These are phyloP conservation scores for Sclerodermus sp. DNA, from an alignment of 2,888 invertebrate genomes.

Conservation along the genomic window DNA sequence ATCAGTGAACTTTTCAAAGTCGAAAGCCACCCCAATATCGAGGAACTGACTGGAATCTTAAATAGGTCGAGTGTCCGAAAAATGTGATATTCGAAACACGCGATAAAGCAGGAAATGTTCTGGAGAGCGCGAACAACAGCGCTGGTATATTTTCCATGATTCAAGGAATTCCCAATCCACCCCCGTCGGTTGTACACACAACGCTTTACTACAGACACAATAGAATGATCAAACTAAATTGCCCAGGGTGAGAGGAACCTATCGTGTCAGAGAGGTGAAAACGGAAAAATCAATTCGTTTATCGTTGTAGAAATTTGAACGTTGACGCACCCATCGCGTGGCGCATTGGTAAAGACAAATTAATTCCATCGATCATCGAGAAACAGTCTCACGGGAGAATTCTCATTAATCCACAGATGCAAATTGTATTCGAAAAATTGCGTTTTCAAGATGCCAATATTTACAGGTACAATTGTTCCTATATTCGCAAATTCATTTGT, in stretches of 20 bases:
- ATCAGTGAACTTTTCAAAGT: not conserved
- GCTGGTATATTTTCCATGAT: conserved; percentile 63
- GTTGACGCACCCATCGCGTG: conserved; percentile 62
- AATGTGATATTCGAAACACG: conserved; percentile 60
- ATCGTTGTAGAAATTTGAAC: conserved; percentile 58
- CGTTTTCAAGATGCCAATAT: conserved; percentile 62
- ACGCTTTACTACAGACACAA: conserved; percentile 55
- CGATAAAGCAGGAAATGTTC: conserved; percentile 60
- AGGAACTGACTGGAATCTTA: too few species aligned
- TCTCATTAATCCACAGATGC: conserved; percentile 62
- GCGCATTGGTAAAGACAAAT: conserved; percentile 61
- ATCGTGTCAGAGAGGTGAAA: conserved; percentile 1
- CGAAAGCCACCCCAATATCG: not conserved
- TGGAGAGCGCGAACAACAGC: conserved; percentile 66
- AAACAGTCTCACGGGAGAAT: conserved; percentile 62
- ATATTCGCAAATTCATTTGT: not conserved
- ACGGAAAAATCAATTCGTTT: not conserved
- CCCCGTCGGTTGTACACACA: conserved; percentile 55
- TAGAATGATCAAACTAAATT: conserved; percentile 53
- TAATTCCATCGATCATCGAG: conserved; percentile 60
- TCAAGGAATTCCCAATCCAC: conserved; percentile 59
- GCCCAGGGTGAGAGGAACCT: conserved; percentile 58
- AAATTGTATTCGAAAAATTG: conserved; percentile 62
- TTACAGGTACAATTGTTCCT: conserved; percentile 60
- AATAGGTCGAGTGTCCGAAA: conserved; percentile 59